phyloP scores from a whole-genome alignment of 2,113 vertebrate genomes.

The Sebastes schlegelii region DNA sequence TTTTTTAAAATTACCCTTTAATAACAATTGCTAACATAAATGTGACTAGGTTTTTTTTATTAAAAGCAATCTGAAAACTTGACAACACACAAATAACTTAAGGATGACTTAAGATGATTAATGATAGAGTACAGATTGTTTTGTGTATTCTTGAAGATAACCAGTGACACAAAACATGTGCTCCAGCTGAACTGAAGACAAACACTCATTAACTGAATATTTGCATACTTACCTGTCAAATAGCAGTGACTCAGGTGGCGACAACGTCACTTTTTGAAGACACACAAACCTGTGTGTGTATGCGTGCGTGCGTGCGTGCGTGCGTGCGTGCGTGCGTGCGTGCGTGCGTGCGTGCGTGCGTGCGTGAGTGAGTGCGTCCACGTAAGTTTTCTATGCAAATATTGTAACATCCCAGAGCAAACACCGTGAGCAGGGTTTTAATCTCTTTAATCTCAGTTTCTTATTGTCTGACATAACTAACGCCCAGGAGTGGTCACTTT shows the following conservation, averaged over 20 bases:
- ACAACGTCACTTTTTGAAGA: background rate
- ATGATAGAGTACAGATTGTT: too few relatives aligned
- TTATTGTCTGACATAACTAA: slow-evolving; percentile 8
- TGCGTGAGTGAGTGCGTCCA: too few relatives aligned
- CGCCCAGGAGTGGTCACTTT: background rate
- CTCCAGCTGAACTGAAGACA: background rate
- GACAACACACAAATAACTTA: too few relatives aligned
- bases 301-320: background rate
- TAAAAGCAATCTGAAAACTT: background rate
- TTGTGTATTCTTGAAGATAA: background rate
- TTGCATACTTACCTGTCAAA: background rate
- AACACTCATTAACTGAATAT: background rate
- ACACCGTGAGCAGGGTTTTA: background rate
- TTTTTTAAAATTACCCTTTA: background rate
- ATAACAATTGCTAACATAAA: background rate
- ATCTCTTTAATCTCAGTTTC: background rate
- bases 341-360: background rate
- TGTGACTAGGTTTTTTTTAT: background rate
- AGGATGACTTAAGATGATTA: too few relatives aligned
- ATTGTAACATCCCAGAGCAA: slow-evolving; percentile 7
- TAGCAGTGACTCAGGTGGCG: background rate
- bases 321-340: background rate
- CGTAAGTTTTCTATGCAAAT: background rate
- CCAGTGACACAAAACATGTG: background rate
- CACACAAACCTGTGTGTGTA: background rate